Base-by-base conservation (phyloP, 2,113 vertebrate genomes). In the Cyanistes caeruleus region DNA sequence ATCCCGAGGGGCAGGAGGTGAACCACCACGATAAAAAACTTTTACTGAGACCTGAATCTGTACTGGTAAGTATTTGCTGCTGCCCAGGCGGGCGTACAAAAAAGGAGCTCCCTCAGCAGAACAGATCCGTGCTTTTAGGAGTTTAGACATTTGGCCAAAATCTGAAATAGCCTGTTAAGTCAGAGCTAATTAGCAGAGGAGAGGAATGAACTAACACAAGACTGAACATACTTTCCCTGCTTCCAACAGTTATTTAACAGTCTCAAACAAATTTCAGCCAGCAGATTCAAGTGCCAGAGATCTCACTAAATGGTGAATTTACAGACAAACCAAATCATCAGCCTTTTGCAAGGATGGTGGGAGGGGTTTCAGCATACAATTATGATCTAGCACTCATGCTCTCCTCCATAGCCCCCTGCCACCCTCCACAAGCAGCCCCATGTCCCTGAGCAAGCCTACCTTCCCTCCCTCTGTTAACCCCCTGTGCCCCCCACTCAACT, bases 21-120 rank as follows among this genome's bases (percentile, higher is more conserved):
- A 95, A 94, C 81, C 80, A 59, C 70, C 60, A 20, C 33, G 5
- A 94, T 89, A 93, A 94, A 96, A 80, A 91, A 76, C 68, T 80
- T 93, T 35, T 92, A 87, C 43, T 17, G 84, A 93, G 95, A 84
- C 52, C 76, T 81, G 69, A 52, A 86, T 84, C 72, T 75, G 52
- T 68, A 69, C 18, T 2, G 1, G 24, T 63, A 72, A 89, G 78
- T 80, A 90, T 33, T 16, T 53, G 76, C 62, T 39, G 64, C 65
- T 64, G 46, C n/a, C 56, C n/a, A 37, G 63, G 48, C 23, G 0
- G 22, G 56, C 14, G 3, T 13, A 55, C 24, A 31, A 49, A 82
- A 84, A 84, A 82, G 70, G 46, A 93, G 49, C 53, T 91, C 52
- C 68, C 72, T 68, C 81, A 68, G 52, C 53, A 84, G 81, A 94